Conservation (phyloP, 23 tunicate species). For the Aplidium turbinatum region DNA sequence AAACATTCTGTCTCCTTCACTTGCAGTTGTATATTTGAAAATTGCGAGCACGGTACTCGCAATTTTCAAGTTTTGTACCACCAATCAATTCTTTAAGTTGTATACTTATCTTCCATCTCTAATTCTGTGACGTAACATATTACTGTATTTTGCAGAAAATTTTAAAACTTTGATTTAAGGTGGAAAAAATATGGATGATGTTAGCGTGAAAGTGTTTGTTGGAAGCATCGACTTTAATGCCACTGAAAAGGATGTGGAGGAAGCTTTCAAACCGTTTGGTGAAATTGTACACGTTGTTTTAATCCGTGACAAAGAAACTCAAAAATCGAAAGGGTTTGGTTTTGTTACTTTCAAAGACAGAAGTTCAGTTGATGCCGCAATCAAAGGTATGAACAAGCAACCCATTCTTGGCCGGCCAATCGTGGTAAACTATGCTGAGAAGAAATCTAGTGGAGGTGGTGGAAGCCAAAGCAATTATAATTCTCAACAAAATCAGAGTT, state of each 20-base stretch:
- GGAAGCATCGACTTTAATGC: conserved; percentile 68
- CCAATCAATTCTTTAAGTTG: too few species aligned
- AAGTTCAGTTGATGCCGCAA: conserved; percentile 51
- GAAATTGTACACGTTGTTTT: conserved; percentile 48
- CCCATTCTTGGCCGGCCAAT: conserved; percentile 46
- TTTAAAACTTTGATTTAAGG: too few species aligned
- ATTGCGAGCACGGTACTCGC: too few species aligned
- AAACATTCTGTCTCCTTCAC: too few species aligned
- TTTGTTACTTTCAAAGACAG: conserved; percentile 54
- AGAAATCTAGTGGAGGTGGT: conserved; percentile 29
- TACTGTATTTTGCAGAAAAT: too few species aligned
- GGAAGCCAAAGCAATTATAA: conserved; percentile 4
- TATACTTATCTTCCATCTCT: too few species aligned
- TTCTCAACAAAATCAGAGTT: conserved; percentile 6
- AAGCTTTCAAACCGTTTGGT: conserved; percentile 49
- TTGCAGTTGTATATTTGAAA: too few species aligned
- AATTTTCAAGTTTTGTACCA: too few species aligned
- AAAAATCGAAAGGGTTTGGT: conserved; percentile 65
- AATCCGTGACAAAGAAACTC: conserved; percentile 59
- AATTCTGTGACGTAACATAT: too few species aligned
- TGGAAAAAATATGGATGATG: conserved; percentile 38
- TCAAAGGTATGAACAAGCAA: conserved; percentile 47
- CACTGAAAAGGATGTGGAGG: conserved; percentile 57
- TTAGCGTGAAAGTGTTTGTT: conserved; percentile 53
- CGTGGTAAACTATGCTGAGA: conserved; percentile 64